These are phyloP conservation scores for Lamellibrachia luymesi DNA, from an alignment of 1,140 invertebrate species.

Conservation along the genomic window DNA sequence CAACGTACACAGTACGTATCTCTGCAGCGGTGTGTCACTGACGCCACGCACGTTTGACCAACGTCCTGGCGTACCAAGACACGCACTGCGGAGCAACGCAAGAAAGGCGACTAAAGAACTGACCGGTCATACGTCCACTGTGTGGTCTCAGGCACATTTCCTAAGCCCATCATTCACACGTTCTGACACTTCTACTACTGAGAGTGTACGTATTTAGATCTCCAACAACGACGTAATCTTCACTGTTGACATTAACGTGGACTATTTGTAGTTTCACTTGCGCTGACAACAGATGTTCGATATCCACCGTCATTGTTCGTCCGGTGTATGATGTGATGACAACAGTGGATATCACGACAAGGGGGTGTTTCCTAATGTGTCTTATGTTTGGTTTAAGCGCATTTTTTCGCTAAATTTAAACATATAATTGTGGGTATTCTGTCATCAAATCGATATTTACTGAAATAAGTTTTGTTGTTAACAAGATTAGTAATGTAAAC, in stretches of 20 bases:
- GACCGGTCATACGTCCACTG: neutral
- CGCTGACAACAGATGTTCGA: neutral
- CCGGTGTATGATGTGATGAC: too few species aligned
- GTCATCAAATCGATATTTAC: neutral
- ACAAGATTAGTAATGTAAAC: neutral
- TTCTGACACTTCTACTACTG: neutral
- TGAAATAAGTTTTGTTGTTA: neutral
- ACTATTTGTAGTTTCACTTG: neutral
- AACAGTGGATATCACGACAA: too few species aligned
- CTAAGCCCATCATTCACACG: neutral
- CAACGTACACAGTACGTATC: neutral
- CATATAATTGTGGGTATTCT: neutral
- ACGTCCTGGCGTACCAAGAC: neutral
- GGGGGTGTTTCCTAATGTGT: neutral
- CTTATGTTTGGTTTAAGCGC: neutral
- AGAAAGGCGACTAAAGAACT: neutral
- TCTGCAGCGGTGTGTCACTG: too few species aligned
- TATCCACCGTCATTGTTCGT: neutral
- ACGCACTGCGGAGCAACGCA: neutral
- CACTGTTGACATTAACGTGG: neutral
- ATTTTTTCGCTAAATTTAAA: neutral
- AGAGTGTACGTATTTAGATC: too few species aligned
- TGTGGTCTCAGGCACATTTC: neutral
- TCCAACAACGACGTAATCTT: neutral
- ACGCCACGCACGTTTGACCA: neutral